Conservation (phyloP, 2,797 vertebrate species). For the Hypotaenidia philippensis region DNA sequence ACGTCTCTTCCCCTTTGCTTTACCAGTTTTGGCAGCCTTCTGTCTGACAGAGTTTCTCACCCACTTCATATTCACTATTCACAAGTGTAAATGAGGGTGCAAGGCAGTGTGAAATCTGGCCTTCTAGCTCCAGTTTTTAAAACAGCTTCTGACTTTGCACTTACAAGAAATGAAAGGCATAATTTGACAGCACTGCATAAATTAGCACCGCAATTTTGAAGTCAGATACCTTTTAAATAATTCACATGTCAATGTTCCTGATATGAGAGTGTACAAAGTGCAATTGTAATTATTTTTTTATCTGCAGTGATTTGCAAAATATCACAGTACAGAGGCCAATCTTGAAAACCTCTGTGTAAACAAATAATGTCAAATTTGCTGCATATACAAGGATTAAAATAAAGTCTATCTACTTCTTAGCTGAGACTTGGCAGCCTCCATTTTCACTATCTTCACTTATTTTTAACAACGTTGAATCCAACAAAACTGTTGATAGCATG, state of each 20-base stretch:
- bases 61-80: conserved; percentile 58
- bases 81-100: conserved; percentile 67
- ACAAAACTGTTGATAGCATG: neutral
- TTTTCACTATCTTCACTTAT: neutral
- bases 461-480: neutral
- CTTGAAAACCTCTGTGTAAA: conserved; percentile 38
- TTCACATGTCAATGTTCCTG: conserved; percentile 60
- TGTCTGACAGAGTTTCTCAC: conserved; percentile 66
- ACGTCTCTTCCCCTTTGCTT: neutral
- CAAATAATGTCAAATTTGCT: neutral
- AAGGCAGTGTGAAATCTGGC: conserved; percentile 69
- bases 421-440: neutral
- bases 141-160: conserved; percentile 67
- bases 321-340: neutral
- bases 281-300: conserved; percentile 59
- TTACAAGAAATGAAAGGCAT: conserved; percentile 62
- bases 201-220: conserved; percentile 67
- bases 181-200: conserved; percentile 70
- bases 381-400: neutral
- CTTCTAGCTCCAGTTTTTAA: conserved; percentile 56
- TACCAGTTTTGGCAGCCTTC: conserved; percentile 54
- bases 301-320: conserved; percentile 40
- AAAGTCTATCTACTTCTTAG: neutral
- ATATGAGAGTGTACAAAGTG: conserved; percentile 49
- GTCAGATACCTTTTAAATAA: conserved; percentile 69